These are phyloP conservation scores for Mactra quadrangularis DNA, from an alignment of 1,140 invertebrate species.

Conservation along the genomic window DNA sequence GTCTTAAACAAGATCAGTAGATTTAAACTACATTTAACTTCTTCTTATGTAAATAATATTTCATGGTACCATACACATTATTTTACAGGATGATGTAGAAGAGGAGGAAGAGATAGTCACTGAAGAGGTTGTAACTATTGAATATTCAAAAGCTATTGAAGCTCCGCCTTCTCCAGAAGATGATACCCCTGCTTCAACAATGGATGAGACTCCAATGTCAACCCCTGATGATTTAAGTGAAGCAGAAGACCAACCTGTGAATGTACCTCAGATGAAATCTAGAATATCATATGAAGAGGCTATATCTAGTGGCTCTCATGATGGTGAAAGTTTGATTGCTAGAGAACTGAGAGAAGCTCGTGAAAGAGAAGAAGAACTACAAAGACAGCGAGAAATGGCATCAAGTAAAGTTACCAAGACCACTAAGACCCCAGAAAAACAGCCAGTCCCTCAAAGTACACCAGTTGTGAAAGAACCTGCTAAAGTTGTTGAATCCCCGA, in stretches of 20 bases:
- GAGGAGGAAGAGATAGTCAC: slow-evolving; percentile 6
- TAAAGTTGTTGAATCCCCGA: slow-evolving; percentile 4
- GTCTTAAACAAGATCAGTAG: no score
- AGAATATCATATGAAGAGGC: slow-evolving; percentile 75
- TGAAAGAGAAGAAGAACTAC: slow-evolving; percentile 84
- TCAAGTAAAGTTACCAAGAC: slow-evolving; percentile 5
- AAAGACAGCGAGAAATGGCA: slow-evolving; percentile 68
- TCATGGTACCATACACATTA: no score
- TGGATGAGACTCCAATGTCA: slow-evolving; percentile 14
- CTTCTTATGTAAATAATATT: no score
- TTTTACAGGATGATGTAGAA: slow-evolving; percentile 9
- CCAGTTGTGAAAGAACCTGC: slow-evolving; percentile 24
- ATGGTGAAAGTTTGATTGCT: slow-evolving; percentile 84
- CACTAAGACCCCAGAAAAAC: neutral
- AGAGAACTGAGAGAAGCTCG: slow-evolving; percentile 84
- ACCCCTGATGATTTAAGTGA: slow-evolving; percentile 47
- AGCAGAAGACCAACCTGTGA: slow-evolving; percentile 11
- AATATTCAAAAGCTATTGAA: slow-evolving; percentile 4
- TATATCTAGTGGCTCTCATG: slow-evolving; percentile 68
- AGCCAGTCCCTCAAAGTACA: neutral
- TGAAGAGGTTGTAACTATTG: slow-evolving; percentile 10
- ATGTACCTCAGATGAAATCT: neutral
- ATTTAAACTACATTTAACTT: no score
- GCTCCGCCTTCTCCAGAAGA: neutral
- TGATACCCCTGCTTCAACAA: neutral